A percentile compares a stretch with the other conserved stretches of the same genome.
These are phyloP conservation scores for honey bee (Apis mellifera) DNA, from an alignment of 1,140 invertebrate genomes.

Conservation along the genomic window DNA sequence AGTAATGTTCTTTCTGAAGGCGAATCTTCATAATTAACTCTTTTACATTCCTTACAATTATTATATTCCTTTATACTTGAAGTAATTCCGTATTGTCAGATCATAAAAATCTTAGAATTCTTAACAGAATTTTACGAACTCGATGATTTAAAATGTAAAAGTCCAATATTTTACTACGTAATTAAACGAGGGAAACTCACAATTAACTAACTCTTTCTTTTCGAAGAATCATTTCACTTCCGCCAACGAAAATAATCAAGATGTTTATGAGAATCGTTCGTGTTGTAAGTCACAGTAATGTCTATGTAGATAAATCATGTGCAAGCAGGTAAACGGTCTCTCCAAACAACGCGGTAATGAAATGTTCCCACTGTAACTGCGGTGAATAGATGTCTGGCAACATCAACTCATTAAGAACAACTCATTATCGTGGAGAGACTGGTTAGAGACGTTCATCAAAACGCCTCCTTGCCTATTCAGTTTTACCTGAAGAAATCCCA, in stretches of 20 bases:
- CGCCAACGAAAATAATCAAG: neutral
- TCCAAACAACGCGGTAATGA: constrained; percentile 60
- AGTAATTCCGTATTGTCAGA: too few species aligned
- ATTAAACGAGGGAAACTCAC: neutral
- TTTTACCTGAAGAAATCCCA: neutral
- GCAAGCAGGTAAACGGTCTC: constrained; percentile 21
- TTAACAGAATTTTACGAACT: too few species aligned
- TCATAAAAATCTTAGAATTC: too few species aligned
- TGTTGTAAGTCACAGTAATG: neutral
- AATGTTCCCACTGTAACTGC: constrained; percentile 56
- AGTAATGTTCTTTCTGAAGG: too few species aligned
- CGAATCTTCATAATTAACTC: too few species aligned
- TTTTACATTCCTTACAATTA: too few species aligned
- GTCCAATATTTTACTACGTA: too few species aligned
- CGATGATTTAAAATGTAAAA: too few species aligned
- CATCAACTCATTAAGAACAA: constrained; percentile 61
- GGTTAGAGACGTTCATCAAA: constrained; percentile 20
- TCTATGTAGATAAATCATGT: constrained; percentile 11
- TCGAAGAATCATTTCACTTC: neutral
- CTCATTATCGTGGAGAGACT: constrained; percentile 49
- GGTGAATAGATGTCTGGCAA: constrained; percentile 38
- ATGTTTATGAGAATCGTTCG: neutral
- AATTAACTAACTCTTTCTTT: neutral
- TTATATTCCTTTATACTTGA: too few species aligned
- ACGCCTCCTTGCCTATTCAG: constrained; percentile 23